phyloP scores from a whole-genome alignment of 2,113 vertebrate species.

The Vulpes ferrilata region DNA sequence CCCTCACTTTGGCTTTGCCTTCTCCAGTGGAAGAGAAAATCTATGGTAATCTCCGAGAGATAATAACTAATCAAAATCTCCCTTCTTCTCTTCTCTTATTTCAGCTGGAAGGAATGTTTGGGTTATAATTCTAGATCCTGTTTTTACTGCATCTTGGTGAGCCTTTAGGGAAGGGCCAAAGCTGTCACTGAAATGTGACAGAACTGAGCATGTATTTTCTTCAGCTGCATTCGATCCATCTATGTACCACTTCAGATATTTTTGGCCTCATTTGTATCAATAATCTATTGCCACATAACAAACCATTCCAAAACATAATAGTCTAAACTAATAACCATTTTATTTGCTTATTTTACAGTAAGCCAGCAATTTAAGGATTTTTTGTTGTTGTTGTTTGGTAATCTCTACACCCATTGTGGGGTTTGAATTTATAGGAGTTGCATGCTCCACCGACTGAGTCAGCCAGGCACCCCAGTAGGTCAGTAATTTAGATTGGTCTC shows the following conservation, averaged over 20 bases:
- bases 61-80: constrained; percentile 51
- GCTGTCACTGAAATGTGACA: constrained; percentile 23
- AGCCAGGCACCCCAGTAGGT: not conserved
- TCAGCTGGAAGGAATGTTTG: constrained; percentile 44
- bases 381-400: not conserved
- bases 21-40: constrained; percentile 39
- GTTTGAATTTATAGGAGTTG: not conserved
- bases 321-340: constrained; percentile 53
- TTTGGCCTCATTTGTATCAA: not conserved
- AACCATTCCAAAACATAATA: constrained; percentile 40
- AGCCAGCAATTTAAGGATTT: not conserved
- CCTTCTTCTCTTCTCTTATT: constrained; percentile 20
- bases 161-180: not conserved
- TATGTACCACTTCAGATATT: constrained; percentile 29
- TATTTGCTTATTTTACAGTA: constrained; percentile 5
- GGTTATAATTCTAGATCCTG: constrained; percentile 66
- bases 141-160: constrained; percentile 67
- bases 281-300: not conserved
- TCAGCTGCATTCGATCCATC: not conserved
- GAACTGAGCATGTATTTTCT: constrained; percentile 51
- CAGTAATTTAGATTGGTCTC: constrained; percentile 42
- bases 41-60: constrained; percentile 16
- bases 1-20: constrained; percentile 12
- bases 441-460: not conserved
- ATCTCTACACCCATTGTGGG: not conserved